Evolutionary conservation across 2,113 vertebrate genomes (phyloP), one percentile per base, ranked within the genome.

Genomic region (Phrynosoma blainvillii): DNA sequence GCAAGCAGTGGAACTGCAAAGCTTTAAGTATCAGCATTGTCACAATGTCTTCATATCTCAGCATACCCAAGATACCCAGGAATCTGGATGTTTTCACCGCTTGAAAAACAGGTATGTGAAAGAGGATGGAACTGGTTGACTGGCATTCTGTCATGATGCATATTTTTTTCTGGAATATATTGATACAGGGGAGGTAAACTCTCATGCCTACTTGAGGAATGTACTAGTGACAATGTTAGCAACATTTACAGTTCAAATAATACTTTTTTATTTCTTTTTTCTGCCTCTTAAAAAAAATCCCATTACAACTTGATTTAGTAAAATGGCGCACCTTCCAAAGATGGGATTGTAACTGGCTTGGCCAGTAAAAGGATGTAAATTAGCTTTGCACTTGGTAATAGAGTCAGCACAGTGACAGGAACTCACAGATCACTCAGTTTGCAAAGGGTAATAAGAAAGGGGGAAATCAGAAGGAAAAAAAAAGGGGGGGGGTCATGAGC

Each of bases 321-420:
- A 88, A 93, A 68, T 65, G 85, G 77, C 85, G 87, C 76, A 87
- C 92, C 88, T 93, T 89, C 80, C 88, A 93, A 79, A 66, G 82
- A 86, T 0, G 0, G 88, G 85, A 87, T 93, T 92, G 81, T 94
- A 93, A 92, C 93, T 85, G 91, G 47, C 74, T 87, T 86, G 85
- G 90, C 71, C 92, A 95, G 77, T 82, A 86, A 84, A 0, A 4
- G 79, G 91, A 94, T 95, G 93, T 95, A 95, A 95, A 95, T 96
- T 96, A 92, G 94, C 92, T 95, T 97, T 95, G 91, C 95, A 96
- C 94, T 96, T 96, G 96, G 95, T 97, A 96, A 96, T 93, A 92
- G 92, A 96, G 96, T 97, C 95, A 96, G 96, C 92, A 95, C 86
- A 91, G 77, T 96, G 96, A 96, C 96, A 96, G 94, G 95, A 95